phyloP scores from a whole-genome alignment of 2,888 invertebrate species.

The Oscheius sp. region DNA sequence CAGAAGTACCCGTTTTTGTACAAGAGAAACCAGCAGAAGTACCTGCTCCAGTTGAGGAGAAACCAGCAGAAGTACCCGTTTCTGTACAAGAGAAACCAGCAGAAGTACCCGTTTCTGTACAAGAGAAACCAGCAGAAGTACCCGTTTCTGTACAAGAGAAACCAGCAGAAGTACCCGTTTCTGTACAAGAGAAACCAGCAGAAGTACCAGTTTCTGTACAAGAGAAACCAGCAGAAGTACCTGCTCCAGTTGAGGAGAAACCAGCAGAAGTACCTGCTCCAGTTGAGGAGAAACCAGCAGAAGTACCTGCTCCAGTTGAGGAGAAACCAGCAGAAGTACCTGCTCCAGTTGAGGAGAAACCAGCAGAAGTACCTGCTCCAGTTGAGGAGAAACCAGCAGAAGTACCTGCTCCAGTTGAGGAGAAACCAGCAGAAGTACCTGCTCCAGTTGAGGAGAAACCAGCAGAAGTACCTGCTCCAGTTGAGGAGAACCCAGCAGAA shows the following conservation, averaged over 20 bases:
- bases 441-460: neutral
- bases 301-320: neutral
- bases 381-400: constrained; percentile 26
- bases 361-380: constrained; percentile 10
- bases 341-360: constrained; percentile 8
- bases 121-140: neutral
- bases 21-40: neutral
- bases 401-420: neutral
- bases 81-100: neutral
- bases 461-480: neutral
- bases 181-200: neutral
- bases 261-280: constrained; percentile 1
- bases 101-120: neutral
- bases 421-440: neutral
- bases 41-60: neutral
- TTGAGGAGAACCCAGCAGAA: too few species aligned
- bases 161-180: neutral
- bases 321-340: neutral
- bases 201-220: neutral
- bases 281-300: neutral
- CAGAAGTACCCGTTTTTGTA: neutral
- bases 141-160: neutral
- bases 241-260: neutral
- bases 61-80: neutral
- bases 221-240: neutral